Base-by-base conservation (phyloP, 2,888 invertebrate genomes). In the Eristalis arbustorum region DNA sequence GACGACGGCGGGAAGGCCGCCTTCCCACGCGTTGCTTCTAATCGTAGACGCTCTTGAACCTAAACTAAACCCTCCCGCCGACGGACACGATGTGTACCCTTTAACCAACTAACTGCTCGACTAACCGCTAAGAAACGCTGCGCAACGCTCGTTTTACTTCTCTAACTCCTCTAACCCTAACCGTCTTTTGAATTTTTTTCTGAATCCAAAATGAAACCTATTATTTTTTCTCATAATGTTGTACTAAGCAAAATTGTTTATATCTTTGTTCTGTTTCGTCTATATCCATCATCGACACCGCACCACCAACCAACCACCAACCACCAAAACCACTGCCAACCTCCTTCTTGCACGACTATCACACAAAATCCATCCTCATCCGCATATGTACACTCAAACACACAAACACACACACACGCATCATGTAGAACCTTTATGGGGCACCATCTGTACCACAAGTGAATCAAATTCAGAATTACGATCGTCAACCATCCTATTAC, bases 401-500 rank as follows among this genome's bases (percentile, higher is more conserved):
- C 23, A 68, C 18, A 61, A 40, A 59, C n/a, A 66, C 56, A 69
- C 13, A 71, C n/a, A 75, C 23, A 34, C 31, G 14, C 28, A 69
- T 68, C 40, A 78, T 85, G 63, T 87, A 87, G 87, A 78, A 87
- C 78, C 22, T 62, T 79, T 87, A 87, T 82, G 87, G 75, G 83
- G 71, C 87, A 83, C 62, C 87, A 83, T 83, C 82, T 68, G 71
- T 68, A 87, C 79, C 78, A 78, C 83, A 83, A 79, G 87, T 83
- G 83, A 87, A 87, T 83, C 78, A 49, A 49, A 49, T 49, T 49
- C 49, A 79, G 64, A 88, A 59, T 88, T 89, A 89, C 87, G 88
- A 88, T 77, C 80, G 78, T 64, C 89, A 88, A 75, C 76, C 89
- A 85, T 78, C 88, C 84, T 85, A 49, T 49, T 49, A 88, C 88